Percentiles rank a stretch among this genome's conserved stretches.
phyloP scores from a whole-genome alignment of 1,140 invertebrate genomes.

The Drosophila trapezifrons region DNA sequence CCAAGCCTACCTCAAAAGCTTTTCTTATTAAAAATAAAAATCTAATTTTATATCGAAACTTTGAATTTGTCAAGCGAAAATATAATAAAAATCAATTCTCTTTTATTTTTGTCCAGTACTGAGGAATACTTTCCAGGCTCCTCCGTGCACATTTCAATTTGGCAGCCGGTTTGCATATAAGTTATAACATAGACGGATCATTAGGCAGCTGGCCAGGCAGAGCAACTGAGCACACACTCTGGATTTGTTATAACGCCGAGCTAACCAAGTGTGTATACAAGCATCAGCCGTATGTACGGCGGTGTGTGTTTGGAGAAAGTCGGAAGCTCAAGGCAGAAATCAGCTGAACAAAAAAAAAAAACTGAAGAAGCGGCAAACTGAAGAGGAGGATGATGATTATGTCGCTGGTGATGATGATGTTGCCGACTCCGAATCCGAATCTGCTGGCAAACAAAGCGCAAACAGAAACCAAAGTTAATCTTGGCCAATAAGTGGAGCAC shows the following conservation, averaged over 20 bases:
- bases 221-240: slow-evolving; percentile 55
- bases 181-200: slow-evolving; percentile 69
- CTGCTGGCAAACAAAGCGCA: slow-evolving; percentile 46
- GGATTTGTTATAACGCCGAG: slow-evolving; percentile 75
- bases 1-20: too few species aligned
- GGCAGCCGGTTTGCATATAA: slow-evolving; percentile 72
- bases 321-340: slow-evolving; percentile 69
- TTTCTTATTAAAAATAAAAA: neutral
- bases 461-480: slow-evolving; percentile 44
- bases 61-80: neutral
- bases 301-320: slow-evolving; percentile 71
- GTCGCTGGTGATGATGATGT: slow-evolving; percentile 26
- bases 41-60: neutral
- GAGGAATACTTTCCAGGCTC: slow-evolving; percentile 11
- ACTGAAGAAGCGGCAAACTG: slow-evolving; percentile 67
- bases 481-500: slow-evolving; percentile 61
- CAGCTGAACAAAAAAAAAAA: slow-evolving; percentile 40
- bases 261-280: slow-evolving; percentile 27
- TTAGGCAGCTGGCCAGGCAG: slow-evolving; percentile 71
- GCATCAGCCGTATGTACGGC: slow-evolving; percentile 7
- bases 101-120: neutral
- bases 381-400: slow-evolving; percentile 33
- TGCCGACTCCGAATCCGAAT: slow-evolving; percentile 30
- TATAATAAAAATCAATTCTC: neutral
- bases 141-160: slow-evolving; percentile 73